Evolutionary conservation across 2,888 invertebrate genomes (phyloP).

Genomic region (Deroplatys truncata): DNA sequence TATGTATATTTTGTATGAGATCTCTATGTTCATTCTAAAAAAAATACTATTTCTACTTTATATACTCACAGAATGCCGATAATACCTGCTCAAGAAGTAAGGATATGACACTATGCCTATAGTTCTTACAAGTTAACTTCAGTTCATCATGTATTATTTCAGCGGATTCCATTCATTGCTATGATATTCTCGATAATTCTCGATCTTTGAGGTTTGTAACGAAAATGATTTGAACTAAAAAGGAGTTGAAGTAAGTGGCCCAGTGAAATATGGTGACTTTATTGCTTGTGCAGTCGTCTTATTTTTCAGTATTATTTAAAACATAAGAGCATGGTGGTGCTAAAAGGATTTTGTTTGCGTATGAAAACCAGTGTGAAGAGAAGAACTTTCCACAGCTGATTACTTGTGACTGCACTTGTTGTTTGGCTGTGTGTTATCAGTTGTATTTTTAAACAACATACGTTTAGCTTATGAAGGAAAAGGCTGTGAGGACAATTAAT

Average conservation of each 20-base stretch:
- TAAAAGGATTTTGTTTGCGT: not conserved
- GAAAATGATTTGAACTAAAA: not conserved
- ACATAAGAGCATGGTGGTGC: not conserved
- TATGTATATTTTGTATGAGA: not conserved
- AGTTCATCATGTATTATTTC: not conserved
- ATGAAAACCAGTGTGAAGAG: not conserved
- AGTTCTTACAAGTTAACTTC: not conserved
- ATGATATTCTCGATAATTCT: not conserved
- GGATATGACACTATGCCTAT: not conserved
- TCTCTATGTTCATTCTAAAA: not conserved
- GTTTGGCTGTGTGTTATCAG: not conserved
- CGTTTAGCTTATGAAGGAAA: not conserved
- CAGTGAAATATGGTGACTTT: not conserved
- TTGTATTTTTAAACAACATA: not conserved
- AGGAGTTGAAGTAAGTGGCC: not conserved
- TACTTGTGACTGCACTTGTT: not conserved
- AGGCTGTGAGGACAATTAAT: not conserved
- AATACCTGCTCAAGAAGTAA: not conserved
- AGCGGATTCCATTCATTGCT: not conserved
- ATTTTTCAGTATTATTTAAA: not conserved
- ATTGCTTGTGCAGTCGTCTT: not conserved
- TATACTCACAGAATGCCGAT: not conserved
- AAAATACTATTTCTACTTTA: not conserved
- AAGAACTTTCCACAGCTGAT: not conserved
- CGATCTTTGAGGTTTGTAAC: not conserved